A percentile compares a stretch with the other conserved stretches of the same genome.
phyloP scores from a whole-genome alignment of 2,888 invertebrate genomes.

The Aleiodes testaceus region DNA sequence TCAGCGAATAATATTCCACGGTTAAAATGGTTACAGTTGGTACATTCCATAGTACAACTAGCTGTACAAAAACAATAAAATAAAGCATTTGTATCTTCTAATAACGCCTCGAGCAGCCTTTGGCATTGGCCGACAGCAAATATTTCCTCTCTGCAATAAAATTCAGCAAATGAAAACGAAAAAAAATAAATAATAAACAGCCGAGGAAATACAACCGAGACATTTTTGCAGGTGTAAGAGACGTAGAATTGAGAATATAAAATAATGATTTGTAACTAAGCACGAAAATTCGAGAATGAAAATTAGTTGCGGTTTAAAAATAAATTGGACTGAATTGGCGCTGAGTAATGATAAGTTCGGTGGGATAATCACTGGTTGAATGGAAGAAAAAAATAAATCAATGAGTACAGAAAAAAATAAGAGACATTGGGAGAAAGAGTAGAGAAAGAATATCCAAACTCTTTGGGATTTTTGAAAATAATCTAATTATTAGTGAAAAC shows the following conservation, averaged over 20 bases:
- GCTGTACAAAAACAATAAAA: conserved; percentile 42
- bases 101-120: conserved; percentile 58
- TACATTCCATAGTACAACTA: conserved; percentile 34
- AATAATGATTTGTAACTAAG: not conserved
- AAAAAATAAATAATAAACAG: conserved; percentile 9
- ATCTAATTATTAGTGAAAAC: conserved; percentile 72
- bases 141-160: conserved; percentile 54
- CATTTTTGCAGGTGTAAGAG: conserved; percentile 12
- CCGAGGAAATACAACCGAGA: not conserved
- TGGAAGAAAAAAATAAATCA: conserved; percentile 44
- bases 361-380: conserved; percentile 64
- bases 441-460: conserved; percentile 58
- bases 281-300: conserved; percentile 40
- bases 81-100: conserved; percentile 70
- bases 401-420: conserved; percentile 12
- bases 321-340: conserved; percentile 53
- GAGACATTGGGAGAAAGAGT: conserved; percentile 37
- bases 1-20: conserved; percentile 55
- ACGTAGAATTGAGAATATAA: not conserved
- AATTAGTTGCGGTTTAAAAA: conserved; percentile 35
- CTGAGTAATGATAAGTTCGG: conserved; percentile 69
- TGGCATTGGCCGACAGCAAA: conserved; percentile 46
- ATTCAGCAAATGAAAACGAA: conserved; percentile 39
- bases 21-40: conserved; percentile 42
- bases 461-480: conserved; percentile 60